Base-by-base conservation (phyloP, 2,797 vertebrate genomes). In the Epinephelus coioides region DNA sequence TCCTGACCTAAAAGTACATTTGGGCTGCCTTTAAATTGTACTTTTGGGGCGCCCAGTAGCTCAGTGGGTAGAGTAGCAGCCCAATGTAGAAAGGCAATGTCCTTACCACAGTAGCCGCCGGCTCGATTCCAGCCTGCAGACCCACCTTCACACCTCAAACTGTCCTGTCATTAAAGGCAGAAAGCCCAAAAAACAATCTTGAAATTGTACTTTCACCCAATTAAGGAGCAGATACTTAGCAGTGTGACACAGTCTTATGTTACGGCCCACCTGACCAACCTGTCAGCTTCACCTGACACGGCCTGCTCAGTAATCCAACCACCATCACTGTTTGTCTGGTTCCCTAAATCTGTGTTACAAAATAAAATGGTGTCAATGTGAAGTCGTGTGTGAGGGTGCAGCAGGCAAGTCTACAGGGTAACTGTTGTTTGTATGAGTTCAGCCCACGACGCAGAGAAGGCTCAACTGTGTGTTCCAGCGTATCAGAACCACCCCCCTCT, bases 401-500 rank as follows among this genome's bases (percentile, higher is more conserved):
- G 46, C 60, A 59, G 12, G 19, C 8, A 15, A 60, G 17, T 74
- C 57, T 47, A 18, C n/a, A 23, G 64, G 59, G 40, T n/a, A 62
- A 38, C 56, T 25, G 15, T 25, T 72, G 77, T 47, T 83, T 53
- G 17, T 21, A 51, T 70, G 23, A 62, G 44, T 50, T 66, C 9
- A 13, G 72, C n/a, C 55, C 65, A 67, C 11, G 14, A 68, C 63
- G 53, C 63, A 3, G 14, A 66, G 60, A 57, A 73, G 44, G 43
- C 18, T 76, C 54, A 43, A 43, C 61, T 50, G 63, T 44, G 38
- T 75, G 56, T 27, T 74, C 54, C 55, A 69, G 64, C 1, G 0
- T 64, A 46, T 67, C 65, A 67, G 65, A 78, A 71, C 70, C 71
- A 60, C 64, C 61, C 47, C 79, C 61, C 18, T 65, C 49, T 68